Evolutionary conservation across 2,888 invertebrate genomes (phyloP).

Genomic region (Zonitis immaculata): DNA sequence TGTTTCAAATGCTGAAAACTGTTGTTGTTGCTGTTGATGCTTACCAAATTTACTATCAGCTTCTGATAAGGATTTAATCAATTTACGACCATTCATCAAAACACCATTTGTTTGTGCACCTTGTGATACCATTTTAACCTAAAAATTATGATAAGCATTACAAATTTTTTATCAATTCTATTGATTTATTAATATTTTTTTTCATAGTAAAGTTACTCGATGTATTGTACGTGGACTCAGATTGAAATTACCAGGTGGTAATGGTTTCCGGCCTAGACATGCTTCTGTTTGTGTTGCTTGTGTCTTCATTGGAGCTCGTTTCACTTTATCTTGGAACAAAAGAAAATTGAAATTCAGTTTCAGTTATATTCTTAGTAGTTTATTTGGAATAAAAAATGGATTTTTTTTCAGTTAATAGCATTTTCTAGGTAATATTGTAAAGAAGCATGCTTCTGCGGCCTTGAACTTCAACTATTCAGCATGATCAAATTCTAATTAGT

Average conservation of each 20-base stretch:
- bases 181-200: slow-evolving; percentile 24
- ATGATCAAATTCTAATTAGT: too few species aligned
- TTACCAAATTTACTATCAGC: slow-evolving; percentile 53
- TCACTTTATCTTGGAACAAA: slow-evolving; percentile 65
- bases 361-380: too few species aligned
- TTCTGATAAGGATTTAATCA: slow-evolving; percentile 81
- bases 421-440: too few species aligned
- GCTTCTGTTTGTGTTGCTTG: slow-evolving; percentile 90
- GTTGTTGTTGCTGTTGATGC: slow-evolving; percentile 40
- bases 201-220: too few species aligned
- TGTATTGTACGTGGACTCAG: slow-evolving; percentile 79
- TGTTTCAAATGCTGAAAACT: slow-evolving; percentile 30
- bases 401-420: too few species aligned
- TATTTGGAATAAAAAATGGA: too few species aligned
- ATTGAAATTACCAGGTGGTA: slow-evolving; percentile 65
- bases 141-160: slow-evolving; percentile 6
- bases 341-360: neutral
- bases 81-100: slow-evolving; percentile 63
- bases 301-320: slow-evolving; percentile 83
- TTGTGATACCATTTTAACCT: slow-evolving; percentile 85
- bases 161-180: too few species aligned
- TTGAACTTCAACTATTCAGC: too few species aligned
- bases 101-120: slow-evolving; percentile 86
- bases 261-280: slow-evolving; percentile 64
- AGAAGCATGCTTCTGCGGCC: too few species aligned